phyloP scores from a whole-genome alignment of 1,140 invertebrate genomes.

The Leptonema lineaticorne region DNA sequence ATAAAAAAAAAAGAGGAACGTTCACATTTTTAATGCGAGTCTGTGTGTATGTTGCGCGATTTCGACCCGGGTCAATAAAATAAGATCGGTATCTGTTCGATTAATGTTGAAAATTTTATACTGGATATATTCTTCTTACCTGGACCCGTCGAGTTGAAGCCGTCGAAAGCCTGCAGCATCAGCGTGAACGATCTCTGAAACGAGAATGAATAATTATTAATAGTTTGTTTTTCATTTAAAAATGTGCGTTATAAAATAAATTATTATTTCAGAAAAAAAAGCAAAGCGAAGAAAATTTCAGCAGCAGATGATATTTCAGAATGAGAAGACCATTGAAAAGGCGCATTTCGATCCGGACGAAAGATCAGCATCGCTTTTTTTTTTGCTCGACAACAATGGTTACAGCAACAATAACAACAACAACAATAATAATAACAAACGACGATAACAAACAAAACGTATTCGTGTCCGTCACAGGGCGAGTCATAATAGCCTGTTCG shows the following conservation, averaged over 20 bases:
- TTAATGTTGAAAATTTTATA: conserved; percentile 26
- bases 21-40: too few species aligned
- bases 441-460: conserved; percentile 1
- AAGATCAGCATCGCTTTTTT: too few species aligned
- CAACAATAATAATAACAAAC: background rate
- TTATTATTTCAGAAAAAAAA: too few species aligned
- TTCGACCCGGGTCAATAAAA: background rate
- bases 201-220: conserved; percentile 22
- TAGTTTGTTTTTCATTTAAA: background rate
- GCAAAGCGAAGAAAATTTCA: too few species aligned
- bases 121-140: conserved; percentile 52
- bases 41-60: too few species aligned
- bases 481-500: conserved; percentile 18
- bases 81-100: background rate
- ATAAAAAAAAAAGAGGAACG: too few species aligned
- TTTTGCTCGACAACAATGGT: too few species aligned
- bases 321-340: too few species aligned
- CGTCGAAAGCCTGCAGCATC: conserved; percentile 86
- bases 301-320: too few species aligned
- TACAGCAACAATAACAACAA: too few species aligned
- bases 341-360: too few species aligned
- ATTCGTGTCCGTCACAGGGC: background rate
- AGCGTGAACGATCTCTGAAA: conserved; percentile 86
- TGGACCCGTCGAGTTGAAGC: conserved; percentile 68
- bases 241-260: too few species aligned